Evolutionary conservation across 2,888 invertebrate genomes (phyloP), one percentile per base, ranked within the genome.

Genomic region (Biston betularia): DNA sequence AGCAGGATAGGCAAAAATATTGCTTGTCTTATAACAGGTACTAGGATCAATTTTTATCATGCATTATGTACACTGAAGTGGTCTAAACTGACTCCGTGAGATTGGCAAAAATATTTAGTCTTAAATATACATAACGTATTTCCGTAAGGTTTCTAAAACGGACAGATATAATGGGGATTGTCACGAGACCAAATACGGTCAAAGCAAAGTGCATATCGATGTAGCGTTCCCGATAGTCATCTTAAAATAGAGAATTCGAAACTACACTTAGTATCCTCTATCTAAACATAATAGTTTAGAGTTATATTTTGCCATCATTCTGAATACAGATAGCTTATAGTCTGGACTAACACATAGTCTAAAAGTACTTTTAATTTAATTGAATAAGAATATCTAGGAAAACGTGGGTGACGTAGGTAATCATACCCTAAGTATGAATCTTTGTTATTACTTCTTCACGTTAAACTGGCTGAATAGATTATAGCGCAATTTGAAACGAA

Each of bases 121-220:
- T 15, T 11, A 33, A 33, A 24, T 49, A 46, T 61, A 45, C 46
- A 42, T 34, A 34, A 53, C 8, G 3, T 42, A 33, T 50, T 54
- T 53, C 45, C 56, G 60, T 46, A 49, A 44, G 50, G 40, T 56
- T 56, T 49, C 63, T 57, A 7, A 52, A 63, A 57, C 61, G 35
- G 65, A 50, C 60, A 65, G 56, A 44, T 61, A 61, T 58, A 62
- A 62, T 73, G 72, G 75, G 74, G 75, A 75, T 75, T 82, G 80
- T 80, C 79, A 79, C 74, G 71, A 73, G 73, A 77, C 69, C 72
- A 68, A 71, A 70, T 73, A 69, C 77, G 78, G 78, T 76, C 78
- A 77, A 76, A 78, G 77, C 75, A 79, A 82, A 82, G 83, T 83
- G 83, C 80, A 83, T 78, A 82, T 75, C 81, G 80, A 71, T 83